A percentile compares a stretch with the other conserved stretches of the same genome.
phyloP scores from a whole-genome alignment of 30 jellyfish, hydroid and myxozoan species.

The Turritopsis rubra region DNA sequence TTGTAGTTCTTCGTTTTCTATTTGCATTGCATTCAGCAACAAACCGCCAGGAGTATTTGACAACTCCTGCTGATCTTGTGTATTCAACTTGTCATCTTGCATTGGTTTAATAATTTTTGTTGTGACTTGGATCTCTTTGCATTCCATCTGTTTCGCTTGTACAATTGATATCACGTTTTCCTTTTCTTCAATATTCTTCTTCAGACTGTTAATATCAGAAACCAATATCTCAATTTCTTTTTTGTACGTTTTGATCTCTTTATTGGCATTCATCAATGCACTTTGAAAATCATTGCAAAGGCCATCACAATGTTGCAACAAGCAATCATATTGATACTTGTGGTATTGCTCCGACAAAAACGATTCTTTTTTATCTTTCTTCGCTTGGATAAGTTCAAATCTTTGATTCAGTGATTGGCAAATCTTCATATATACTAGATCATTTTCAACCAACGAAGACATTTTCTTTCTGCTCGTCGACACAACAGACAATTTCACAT shows the following conservation, averaged over 20 bases:
- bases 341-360: background rate
- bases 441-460: background rate
- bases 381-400: background rate
- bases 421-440: background rate
- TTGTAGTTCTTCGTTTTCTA: background rate
- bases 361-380: background rate
- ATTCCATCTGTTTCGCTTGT: background rate
- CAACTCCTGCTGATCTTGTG: background rate
- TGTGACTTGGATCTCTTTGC: background rate
- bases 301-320: background rate
- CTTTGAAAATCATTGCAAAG: background rate
- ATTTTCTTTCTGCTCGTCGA: background rate
- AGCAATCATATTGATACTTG: background rate
- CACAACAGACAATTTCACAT: background rate
- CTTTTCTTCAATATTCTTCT: background rate
- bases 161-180: background rate
- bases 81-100: background rate
- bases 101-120: background rate
- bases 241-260: background rate
- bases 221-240: background rate
- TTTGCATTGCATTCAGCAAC: background rate
- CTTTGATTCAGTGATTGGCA: background rate
- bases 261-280: background rate
- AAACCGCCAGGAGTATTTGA: background rate
- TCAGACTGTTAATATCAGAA: background rate